These are phyloP conservation scores for Gobio occitaniae DNA, from an alignment of 2,797 vertebrate species.

Conservation along the genomic window DNA sequence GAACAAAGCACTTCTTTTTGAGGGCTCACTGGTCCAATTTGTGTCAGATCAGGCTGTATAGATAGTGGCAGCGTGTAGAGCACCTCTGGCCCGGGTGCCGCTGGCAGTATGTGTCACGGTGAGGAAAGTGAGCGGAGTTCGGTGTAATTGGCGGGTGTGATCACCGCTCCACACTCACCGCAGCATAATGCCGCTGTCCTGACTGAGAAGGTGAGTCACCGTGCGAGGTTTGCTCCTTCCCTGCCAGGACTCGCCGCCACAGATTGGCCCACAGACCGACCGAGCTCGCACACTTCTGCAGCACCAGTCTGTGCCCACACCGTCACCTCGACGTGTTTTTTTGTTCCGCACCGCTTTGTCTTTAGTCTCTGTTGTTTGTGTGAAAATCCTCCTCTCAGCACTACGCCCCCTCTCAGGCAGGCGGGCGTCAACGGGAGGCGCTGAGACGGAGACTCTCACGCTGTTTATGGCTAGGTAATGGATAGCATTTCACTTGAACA, in stretches of 20 bases:
- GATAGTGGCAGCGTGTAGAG: conserved; percentile 2
- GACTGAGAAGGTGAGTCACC: conserved; percentile 66
- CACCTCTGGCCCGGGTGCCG: conserved; percentile 39
- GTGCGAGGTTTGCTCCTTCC: conserved; percentile 55
- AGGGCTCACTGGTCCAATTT: conserved; percentile 46
- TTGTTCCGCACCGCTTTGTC: conserved; percentile 57
- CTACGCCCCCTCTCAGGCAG: conserved; percentile 47
- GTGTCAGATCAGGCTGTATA: conserved; percentile 33
- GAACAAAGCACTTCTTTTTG: conserved; percentile 21
- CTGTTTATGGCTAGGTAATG: conserved; percentile 54
- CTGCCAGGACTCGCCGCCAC: conserved; percentile 54
- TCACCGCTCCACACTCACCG: conserved; percentile 53
- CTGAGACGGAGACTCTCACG: conserved; percentile 48
- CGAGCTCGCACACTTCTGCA: conserved; percentile 60
- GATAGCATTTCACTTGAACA: conserved; percentile 40
- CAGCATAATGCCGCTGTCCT: conserved; percentile 59
- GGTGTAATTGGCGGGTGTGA: conserved; percentile 49
- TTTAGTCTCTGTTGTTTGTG: conserved; percentile 62
- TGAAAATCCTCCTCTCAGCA: conserved; percentile 57
- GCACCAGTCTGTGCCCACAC: conserved; percentile 56
- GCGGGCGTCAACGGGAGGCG: conserved; percentile 42
- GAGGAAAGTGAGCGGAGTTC: conserved; percentile 34
- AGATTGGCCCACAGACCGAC: conserved; percentile 61
- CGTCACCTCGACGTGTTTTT: conserved; percentile 53
- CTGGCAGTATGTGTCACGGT: conserved; percentile 32